Evolutionary conservation across 1,140 invertebrate species (phyloP), one percentile per base, ranked within the genome.

Genomic region (Dendroctonus ponderosae): DNA sequence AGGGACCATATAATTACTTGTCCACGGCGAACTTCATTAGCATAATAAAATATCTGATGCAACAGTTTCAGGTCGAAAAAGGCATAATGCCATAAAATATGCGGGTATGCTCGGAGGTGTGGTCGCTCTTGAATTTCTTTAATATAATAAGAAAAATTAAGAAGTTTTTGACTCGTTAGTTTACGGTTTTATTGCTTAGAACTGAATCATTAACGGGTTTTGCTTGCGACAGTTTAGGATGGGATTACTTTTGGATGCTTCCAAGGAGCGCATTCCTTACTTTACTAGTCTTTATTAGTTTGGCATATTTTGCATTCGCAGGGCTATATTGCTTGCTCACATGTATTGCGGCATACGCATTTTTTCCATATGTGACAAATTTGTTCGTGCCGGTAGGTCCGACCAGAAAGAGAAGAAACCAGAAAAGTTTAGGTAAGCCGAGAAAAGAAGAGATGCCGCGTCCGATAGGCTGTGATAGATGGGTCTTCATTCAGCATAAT

Each of bases 381-480:
- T 53, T 53, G 0, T 53, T 9, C 57, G 48, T 40, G 8, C 57
- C 39, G 54, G 54, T 57, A 40, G 54, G 54, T 57, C 54, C 43
- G 26, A 57, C 26, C 26, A 26, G 26, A 26, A 26, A 26, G 26
- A 26, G 26, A 26, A 26, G 26, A 57, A 42, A 12, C 39, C 38
- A 40, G 11, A 41, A 43, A 41, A 43, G n/a, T 57, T 57, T 43
- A 15, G 12, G 15, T 42, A 57, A 57, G 43, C 39, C 39, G 11
- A 57, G 54, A 57, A 57, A 57, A 57, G 54, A 12, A 57, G 26
- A 59, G 57, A 59, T 48, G 44, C 42, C 44, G 57, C 44, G 15
- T 37, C 42, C 42, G 42, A 59, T 48, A 59, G 14, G 39, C 44
- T 44, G 43, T 59, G 42, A 48, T 59, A 46, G 44, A 59, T 48